A percentile compares a stretch with the other conserved stretches of the same genome.
Evolutionary conservation across 2,113 vertebrate genomes (phyloP).

Genomic region (Apodemus sylvaticus): DNA sequence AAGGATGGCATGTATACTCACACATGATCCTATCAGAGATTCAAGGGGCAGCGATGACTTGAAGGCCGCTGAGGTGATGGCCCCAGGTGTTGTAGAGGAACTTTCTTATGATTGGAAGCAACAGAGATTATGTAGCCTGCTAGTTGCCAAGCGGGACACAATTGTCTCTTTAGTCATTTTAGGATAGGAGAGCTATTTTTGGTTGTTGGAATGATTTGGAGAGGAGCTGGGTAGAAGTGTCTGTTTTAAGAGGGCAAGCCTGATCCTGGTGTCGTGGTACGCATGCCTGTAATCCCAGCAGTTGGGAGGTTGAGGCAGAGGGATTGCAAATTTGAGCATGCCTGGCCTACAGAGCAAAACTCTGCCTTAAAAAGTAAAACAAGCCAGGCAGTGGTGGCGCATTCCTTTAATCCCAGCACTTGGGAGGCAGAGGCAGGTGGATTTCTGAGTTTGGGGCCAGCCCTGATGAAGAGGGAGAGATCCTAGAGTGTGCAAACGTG

Average conservation of each 20-base stretch:
- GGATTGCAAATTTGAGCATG: background rate
- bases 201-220: background rate
- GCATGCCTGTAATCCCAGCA: background rate
- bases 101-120: background rate
- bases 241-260: background rate
- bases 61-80: background rate
- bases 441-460: too few species aligned
- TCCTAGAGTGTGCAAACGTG: too few species aligned
- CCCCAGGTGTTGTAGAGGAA: too few species aligned
- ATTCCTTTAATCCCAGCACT: too few species aligned
- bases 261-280: too few species aligned
- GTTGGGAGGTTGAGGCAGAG: background rate
- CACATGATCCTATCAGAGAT: background rate
- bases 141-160: too few species aligned
- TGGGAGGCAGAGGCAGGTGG: too few species aligned
- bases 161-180: background rate
- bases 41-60: background rate
- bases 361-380: background rate
- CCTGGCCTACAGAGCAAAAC: background rate
- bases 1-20: background rate
- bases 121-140: background rate
- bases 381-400: background rate
- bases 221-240: background rate
- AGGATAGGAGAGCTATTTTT: background rate
- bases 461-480: too few species aligned